These are phyloP conservation scores for Saccopteryx leptura DNA, from an alignment of 2,113 vertebrate genomes.

Conservation along the genomic window DNA sequence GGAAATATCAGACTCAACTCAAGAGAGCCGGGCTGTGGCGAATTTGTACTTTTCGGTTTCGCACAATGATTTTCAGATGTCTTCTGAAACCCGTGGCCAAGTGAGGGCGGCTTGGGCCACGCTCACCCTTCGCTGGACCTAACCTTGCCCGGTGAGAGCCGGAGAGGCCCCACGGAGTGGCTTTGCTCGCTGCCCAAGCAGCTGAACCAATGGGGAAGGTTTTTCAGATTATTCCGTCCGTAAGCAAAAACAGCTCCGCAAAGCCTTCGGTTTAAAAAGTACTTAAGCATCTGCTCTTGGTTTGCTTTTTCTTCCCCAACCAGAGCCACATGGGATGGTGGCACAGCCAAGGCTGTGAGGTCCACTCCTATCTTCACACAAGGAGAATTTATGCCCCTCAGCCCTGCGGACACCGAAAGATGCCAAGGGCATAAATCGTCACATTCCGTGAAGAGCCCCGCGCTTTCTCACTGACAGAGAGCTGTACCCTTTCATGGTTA, in stretches of 20 bases:
- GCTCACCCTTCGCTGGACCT: slow-evolving; percentile 70
- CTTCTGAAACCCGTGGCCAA: slow-evolving; percentile 86
- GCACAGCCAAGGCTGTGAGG: slow-evolving; percentile 2
- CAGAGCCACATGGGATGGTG: slow-evolving; percentile 44
- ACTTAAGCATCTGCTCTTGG: slow-evolving; percentile 64
- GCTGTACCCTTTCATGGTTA: slow-evolving; percentile 41
- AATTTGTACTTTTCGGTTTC: slow-evolving; percentile 89
- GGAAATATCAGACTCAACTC: slow-evolving; percentile 90
- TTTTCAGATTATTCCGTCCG: slow-evolving; percentile 75
- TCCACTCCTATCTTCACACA: slow-evolving; percentile 36
- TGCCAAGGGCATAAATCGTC: slow-evolving; percentile 39
- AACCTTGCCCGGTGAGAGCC: slow-evolving; percentile 41
- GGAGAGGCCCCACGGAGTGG: slow-evolving; percentile 29
- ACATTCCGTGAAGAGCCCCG: neutral
- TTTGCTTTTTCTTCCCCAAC: slow-evolving; percentile 58
- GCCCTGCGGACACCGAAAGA: slow-evolving; percentile 12
- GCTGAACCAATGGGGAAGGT: slow-evolving; percentile 64
- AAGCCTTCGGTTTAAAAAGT: slow-evolving; percentile 67
- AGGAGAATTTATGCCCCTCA: slow-evolving; percentile 45
- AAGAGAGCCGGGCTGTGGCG: slow-evolving; percentile 87
- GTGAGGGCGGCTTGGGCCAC: slow-evolving; percentile 74
- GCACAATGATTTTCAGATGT: slow-evolving; percentile 92
- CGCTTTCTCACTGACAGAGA: slow-evolving; percentile 55
- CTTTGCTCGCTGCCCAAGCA: slow-evolving; percentile 28
- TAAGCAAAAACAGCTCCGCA: slow-evolving; percentile 61